These are phyloP conservation scores for Eira barbara DNA, from an alignment of 2,113 vertebrate species.

Conservation along the genomic window DNA sequence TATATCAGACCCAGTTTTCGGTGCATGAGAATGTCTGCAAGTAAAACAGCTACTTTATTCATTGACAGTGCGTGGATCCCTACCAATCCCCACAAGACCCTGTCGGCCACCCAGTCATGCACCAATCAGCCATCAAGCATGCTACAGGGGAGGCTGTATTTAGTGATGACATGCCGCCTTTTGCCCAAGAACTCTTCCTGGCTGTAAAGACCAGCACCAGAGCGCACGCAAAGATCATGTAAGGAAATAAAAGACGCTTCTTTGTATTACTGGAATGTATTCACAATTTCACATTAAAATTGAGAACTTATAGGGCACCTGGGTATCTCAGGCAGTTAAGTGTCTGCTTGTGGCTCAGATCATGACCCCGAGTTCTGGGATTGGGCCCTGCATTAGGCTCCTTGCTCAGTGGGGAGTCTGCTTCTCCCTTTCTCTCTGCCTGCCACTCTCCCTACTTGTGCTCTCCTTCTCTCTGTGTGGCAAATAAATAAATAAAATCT, in stretches of 20 bases:
- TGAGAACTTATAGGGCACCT: neutral
- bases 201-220: constrained; percentile 89
- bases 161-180: constrained; percentile 86
- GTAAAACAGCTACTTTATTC: constrained; percentile 27
- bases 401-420: too few relatives aligned
- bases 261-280: neutral
- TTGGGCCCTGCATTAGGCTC: neutral
- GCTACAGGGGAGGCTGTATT: constrained; percentile 92
- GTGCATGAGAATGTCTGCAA: neutral
- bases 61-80: constrained; percentile 80
- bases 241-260: constrained; percentile 63
- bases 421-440: too few relatives aligned
- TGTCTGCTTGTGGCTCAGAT: neutral
- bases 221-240: constrained; percentile 89
- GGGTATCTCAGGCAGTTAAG: neutral
- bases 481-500: neutral
- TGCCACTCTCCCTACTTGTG: too few relatives aligned
- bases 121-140: constrained; percentile 89
- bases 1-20: neutral
- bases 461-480: too few relatives aligned
- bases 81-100: constrained; percentile 86
- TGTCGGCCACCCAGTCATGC: constrained; percentile 89
- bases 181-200: constrained; percentile 89
- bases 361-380: neutral
- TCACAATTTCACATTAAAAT: neutral